Base-by-base conservation (phyloP, 2,888 invertebrate species). In the Trichopria drosophilae region DNA sequence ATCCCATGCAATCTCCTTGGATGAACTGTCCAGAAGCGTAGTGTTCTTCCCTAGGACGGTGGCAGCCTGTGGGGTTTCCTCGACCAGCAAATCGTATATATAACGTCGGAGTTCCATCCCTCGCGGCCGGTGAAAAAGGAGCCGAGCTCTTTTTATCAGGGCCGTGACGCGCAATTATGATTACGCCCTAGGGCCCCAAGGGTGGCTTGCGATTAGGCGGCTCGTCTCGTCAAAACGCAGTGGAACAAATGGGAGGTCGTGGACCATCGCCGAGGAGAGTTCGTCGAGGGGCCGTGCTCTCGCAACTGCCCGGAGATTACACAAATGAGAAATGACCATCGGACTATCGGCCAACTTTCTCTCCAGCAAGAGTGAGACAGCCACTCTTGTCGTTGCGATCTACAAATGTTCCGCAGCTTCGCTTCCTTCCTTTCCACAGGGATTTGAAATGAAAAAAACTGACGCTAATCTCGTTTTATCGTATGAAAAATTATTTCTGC, bases 281-380 rank as follows among this genome's bases (percentile, higher is more conserved):
- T 37, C n/a, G n/a, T n/a, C n/a, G n/a, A n/a, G 40, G 39, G 43
- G 16, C 12, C 20, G 13, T 49, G 57, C 51, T 56, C 47, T 53
- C 46, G 29, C 40, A 56, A 57, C 56, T 52, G 55, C 57, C 55
- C 59, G 60, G 69, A 73, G 73, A 73, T 74, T 74, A 74, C 69
- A 65, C 71, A 73, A 73, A 73, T 74, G 73, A 73, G 73, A 74
- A 73, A 73, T 71, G 73, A 73, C 68, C 69, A 68, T 66, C 66
- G 61, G 65, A 63, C 63, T 67, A 64, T 66, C 63, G 65, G 66
- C 67, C 66, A 68, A 73, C 65, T 71, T 69, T 60, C n/a, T n/a
- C n/a, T n/a, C n/a, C n/a, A n/a, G n/a, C n/a, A n/a, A n/a, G n/a
- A n/a, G n/a, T n/a, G n/a, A n/a, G n/a, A 60, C 64, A 59, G 47